Evolutionary conservation across 53 echinoderm and acorn worm genomes (phyloP).

Genomic region (Antedon mediterranea): DNA sequence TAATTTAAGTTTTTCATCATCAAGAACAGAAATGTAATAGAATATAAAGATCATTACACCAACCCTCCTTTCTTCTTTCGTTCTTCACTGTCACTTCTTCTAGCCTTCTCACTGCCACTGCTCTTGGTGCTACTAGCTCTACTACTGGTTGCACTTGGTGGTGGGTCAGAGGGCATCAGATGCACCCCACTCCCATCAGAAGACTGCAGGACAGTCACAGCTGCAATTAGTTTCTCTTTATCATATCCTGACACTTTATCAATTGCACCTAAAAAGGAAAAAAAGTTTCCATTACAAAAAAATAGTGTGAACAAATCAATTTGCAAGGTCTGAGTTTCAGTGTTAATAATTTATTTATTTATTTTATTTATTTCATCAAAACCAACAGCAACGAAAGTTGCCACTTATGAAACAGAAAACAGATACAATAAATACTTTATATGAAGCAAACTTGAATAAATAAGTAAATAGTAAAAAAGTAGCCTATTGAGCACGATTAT

Average conservation of each 20-base stretch:
- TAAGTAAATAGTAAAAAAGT: too few relatives aligned
- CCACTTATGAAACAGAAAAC: too few relatives aligned
- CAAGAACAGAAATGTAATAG: not conserved
- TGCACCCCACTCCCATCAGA: slow-evolving; percentile 68
- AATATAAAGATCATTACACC: slow-evolving; percentile 3
- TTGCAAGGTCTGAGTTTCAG: too few relatives aligned
- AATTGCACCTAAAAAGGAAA: slow-evolving; percentile 42
- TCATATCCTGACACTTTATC: slow-evolving; percentile 74
- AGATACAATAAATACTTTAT: too few relatives aligned
- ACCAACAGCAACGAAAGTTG: too few relatives aligned
- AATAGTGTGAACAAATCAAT: not conserved
- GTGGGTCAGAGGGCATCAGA: slow-evolving; percentile 67
- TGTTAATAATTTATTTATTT: too few relatives aligned
- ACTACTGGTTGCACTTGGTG: not conserved
- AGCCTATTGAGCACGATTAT: too few relatives aligned
- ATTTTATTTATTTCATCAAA: too few relatives aligned
- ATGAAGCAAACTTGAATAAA: too few relatives aligned
- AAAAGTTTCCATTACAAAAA: not conserved
- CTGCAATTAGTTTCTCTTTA: slow-evolving; percentile 80
- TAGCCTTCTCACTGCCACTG: slow-evolving; percentile 5
- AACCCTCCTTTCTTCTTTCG: slow-evolving; percentile 83
- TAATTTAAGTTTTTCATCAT: not conserved
- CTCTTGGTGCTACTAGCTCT: slow-evolving; percentile 36
- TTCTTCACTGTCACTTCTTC: slow-evolving; percentile 34
- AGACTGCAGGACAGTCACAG: slow-evolving; percentile 71